Evolutionary conservation across 2,113 vertebrate genomes (phyloP), one percentile per base, ranked within the genome.

Genomic region (Mirza zaza): DNA sequence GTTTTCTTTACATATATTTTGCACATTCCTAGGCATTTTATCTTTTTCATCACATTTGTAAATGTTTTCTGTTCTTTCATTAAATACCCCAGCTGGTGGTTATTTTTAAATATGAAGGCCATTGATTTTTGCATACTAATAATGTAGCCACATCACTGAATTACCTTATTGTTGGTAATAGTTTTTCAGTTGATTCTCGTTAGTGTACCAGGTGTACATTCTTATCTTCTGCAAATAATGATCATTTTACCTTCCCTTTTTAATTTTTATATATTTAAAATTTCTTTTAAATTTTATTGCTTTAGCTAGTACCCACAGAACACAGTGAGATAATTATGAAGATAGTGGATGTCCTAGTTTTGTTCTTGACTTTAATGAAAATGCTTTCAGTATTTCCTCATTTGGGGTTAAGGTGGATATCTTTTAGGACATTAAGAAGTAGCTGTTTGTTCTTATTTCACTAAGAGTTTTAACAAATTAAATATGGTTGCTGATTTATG

Each of bases 21-120:
- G 5, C 12, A 77, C 2, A 89, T 27, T 84, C 18, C 39, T 81
- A 76, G 65, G 18, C 45, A 77, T 77, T 94, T 92, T 68, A 81
- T 81, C 39, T 85, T 96, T 97, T 87, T 87, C 11, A 23, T 87
- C 87, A 55, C 93, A 68, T 23, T 94, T 89, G 27, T 89, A 86
- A 91, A 91, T 95, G 57, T 95, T 70, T 80, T 71, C 70, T 88
- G 48, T 76, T 90, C 82, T 84, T 77, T 61, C 67, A 92, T 70
- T 70, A 57, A 84, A 96, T 85, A 32, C 20, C 52, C 77, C 34
- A 90, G 48, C 34, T 84, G 34, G 87, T 39, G 90, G 70, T 92
- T 80, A 61, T 84, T 90, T 96, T 96, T 55, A 96, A 95, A 80
- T 57, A 91, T 59, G 85, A 95, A 94, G n/a, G 36, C 36, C 48